A percentile compares a stretch with the other conserved stretches of the same genome.
phyloP scores from a whole-genome alignment of 2,797 vertebrate genomes.

The Petrocephalus sullivani region DNA sequence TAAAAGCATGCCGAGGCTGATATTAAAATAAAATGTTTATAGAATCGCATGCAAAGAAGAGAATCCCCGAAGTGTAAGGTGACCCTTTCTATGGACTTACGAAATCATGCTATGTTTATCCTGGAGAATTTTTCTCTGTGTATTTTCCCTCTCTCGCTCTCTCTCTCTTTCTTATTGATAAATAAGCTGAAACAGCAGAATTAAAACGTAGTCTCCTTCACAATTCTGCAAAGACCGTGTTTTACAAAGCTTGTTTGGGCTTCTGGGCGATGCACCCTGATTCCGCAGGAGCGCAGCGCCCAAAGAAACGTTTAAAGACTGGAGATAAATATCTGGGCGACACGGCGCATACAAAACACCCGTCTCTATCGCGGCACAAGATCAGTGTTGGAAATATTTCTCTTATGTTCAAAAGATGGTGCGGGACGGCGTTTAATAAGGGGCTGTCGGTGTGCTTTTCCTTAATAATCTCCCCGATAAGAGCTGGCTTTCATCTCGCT shows the following conservation, averaged over 20 bases:
- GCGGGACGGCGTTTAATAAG: slow-evolving; percentile 57
- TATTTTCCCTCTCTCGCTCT: background rate
- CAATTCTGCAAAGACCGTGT: background rate
- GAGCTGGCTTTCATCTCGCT: slow-evolving; percentile 61
- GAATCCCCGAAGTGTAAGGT: background rate
- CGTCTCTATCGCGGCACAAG: slow-evolving; percentile 60
- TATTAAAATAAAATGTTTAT: slow-evolving; percentile 11
- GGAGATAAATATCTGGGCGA: slow-evolving; percentile 35
- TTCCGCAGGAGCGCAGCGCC: background rate
- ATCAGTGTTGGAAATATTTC: slow-evolving; percentile 63
- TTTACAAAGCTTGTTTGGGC: background rate
- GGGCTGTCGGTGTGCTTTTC: slow-evolving; percentile 44
- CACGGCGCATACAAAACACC: slow-evolving; percentile 52
- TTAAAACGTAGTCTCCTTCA: background rate
- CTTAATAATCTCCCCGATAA: slow-evolving; percentile 73
- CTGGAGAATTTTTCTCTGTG: background rate
- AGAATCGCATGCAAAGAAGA: background rate
- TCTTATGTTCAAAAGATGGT: slow-evolving; percentile 66
- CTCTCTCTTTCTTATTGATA: background rate
- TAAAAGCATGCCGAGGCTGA: slow-evolving; percentile 6
- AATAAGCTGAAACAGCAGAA: background rate
- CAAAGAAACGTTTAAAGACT: slow-evolving; percentile 41
- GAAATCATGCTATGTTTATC: background rate
- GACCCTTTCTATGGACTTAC: background rate
- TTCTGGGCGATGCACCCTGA: background rate